These are phyloP conservation scores for Nemotelus nigrinus DNA, from an alignment of 2,888 invertebrate genomes.

Conservation along the genomic window DNA sequence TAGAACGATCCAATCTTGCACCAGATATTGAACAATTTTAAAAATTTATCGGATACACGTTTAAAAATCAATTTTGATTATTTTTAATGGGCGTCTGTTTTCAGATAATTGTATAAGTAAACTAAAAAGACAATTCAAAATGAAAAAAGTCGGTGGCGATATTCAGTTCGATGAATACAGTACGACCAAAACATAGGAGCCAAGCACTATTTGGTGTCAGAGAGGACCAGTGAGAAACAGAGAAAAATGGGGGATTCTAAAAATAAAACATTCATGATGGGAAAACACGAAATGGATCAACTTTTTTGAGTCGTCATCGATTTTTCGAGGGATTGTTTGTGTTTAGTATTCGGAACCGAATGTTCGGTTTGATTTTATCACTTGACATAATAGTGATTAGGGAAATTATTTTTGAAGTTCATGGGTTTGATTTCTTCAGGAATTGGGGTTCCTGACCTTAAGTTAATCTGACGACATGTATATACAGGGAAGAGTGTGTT, in stretches of 20 bases:
- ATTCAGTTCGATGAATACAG: constrained; percentile 6
- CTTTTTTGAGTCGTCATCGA: background rate
- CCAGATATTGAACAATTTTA: too few species aligned
- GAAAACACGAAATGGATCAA: constrained; percentile 11
- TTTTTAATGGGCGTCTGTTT: constrained; percentile 32
- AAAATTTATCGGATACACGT: background rate
- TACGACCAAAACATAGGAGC: constrained; percentile 9
- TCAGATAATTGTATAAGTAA: constrained; percentile 37
- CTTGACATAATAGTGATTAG: constrained; percentile 19
- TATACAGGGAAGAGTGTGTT: too few species aligned
- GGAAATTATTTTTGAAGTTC: constrained; percentile 32
- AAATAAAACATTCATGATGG: constrained; percentile 24
- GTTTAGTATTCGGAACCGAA: background rate
- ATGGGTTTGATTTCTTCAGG: constrained; percentile 13
- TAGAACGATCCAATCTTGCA: too few species aligned
- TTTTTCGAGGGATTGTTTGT: constrained; percentile 13
- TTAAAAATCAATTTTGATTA: background rate
- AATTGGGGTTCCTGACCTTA: constrained; percentile 26
- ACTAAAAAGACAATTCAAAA: constrained; percentile 17
- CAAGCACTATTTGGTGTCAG: constrained; percentile 30
- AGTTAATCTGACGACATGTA: background rate
- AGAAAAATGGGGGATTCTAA: constrained; percentile 28
- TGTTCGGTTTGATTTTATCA: constrained; percentile 3
- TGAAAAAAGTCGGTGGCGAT: constrained; percentile 9
- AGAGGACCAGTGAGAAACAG: constrained; percentile 19